phyloP scores from a whole-genome alignment of 1,140 invertebrate genomes.

The Aethina tumida region DNA sequence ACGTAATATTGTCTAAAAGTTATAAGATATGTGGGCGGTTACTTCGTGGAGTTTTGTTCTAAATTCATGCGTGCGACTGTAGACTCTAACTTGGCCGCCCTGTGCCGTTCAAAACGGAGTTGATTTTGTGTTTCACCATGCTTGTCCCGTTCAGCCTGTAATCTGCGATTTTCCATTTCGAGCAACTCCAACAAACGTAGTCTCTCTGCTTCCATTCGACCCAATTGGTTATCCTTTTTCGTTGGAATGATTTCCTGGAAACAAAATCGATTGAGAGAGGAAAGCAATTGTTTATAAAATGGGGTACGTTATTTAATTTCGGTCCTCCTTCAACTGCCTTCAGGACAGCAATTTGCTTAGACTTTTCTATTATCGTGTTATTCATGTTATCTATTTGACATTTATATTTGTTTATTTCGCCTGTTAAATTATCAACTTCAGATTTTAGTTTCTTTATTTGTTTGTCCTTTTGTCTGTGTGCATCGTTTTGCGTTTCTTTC shows the following conservation, averaged over 20 bases:
- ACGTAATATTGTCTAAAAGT: background rate
- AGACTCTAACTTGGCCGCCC: slow-evolving; percentile 26
- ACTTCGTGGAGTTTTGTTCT: slow-evolving; percentile 13
- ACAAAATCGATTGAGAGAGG: too few relatives aligned
- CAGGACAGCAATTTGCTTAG: slow-evolving; percentile 3
- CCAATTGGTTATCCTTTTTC: slow-evolving; percentile 9
- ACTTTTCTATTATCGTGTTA: background rate
- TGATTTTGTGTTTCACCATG: slow-evolving; percentile 20
- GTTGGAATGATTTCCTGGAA: slow-evolving; percentile 6
- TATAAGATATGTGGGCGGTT: slow-evolving; percentile 1
- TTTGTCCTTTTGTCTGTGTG: slow-evolving; percentile 5
- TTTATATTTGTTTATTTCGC: slow-evolving; percentile 15
- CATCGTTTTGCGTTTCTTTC: background rate
- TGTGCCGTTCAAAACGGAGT: slow-evolving; percentile 25
- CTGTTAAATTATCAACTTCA: slow-evolving; percentile 3
- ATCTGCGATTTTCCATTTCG: slow-evolving; percentile 38
- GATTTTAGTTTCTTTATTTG: slow-evolving; percentile 7
- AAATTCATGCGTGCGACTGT: slow-evolving; percentile 22
- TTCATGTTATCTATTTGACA: background rate
- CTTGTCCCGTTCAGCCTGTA: slow-evolving; percentile 41
- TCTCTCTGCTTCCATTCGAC: slow-evolving; percentile 44
- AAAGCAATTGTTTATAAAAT: too few relatives aligned
- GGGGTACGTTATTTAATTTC: too few relatives aligned
- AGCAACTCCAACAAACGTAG: slow-evolving; percentile 42
- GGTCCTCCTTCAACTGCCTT: background rate